Percentiles rank a stretch among this genome's conserved stretches.
These are phyloP conservation scores for Xanthorhoe designata DNA, from an alignment of 2,888 invertebrate species.

Conservation along the genomic window DNA sequence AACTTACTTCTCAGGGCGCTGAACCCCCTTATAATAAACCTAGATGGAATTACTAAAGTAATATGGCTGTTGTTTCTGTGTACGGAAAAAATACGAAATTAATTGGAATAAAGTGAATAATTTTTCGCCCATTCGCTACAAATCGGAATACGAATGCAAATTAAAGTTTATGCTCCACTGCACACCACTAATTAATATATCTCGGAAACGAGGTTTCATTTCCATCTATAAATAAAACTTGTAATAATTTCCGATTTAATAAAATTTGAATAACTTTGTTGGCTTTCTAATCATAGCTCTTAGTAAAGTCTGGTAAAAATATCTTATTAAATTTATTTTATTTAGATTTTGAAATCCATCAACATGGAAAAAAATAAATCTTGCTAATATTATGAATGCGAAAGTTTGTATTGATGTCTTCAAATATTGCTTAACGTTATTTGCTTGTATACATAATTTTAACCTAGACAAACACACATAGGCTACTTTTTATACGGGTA, in stretches of 20 bases:
- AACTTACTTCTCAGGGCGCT: too few relatives aligned
- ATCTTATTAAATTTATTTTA: neutral
- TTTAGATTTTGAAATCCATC: too few relatives aligned
- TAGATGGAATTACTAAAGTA: neutral
- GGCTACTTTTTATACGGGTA: too few relatives aligned
- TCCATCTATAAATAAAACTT: slow-evolving; percentile 13
- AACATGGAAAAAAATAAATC: too few relatives aligned
- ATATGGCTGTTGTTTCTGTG: neutral
- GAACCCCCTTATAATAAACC: too few relatives aligned
- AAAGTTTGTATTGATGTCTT: too few relatives aligned
- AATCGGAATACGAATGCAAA: slow-evolving; percentile 28
- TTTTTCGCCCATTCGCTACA: slow-evolving; percentile 10
- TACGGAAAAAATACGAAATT: neutral
- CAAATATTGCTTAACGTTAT: too few relatives aligned
- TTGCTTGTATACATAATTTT: too few relatives aligned
- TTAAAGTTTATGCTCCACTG: slow-evolving; percentile 28
- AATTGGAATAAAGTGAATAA: slow-evolving; percentile 6
- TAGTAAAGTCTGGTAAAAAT: too few relatives aligned
- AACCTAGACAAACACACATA: too few relatives aligned
- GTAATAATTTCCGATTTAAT: neutral
- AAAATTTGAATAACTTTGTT: neutral
- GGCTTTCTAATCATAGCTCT: too few relatives aligned
- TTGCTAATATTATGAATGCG: too few relatives aligned
- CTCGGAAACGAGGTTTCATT: slow-evolving; percentile 19
- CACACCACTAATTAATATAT: slow-evolving; percentile 27